Conservation (phyloP, 1,140 invertebrate species). For the Neodiprion virginianus region DNA sequence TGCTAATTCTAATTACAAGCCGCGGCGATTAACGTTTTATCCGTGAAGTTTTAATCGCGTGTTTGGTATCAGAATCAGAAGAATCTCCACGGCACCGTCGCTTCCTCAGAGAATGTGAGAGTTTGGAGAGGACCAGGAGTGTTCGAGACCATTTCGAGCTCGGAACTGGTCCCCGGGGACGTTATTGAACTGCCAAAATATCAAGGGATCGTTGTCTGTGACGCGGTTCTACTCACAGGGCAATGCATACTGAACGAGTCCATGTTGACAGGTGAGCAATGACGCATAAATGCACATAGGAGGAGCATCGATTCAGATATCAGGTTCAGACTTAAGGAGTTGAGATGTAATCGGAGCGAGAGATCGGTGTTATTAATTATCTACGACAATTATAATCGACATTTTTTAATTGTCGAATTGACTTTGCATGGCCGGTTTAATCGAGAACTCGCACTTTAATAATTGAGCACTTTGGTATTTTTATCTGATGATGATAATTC, state of each 20-base stretch:
- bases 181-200: constrained; percentile 85
- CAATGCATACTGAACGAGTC: constrained; percentile 95
- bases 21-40: background rate
- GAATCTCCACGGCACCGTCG: constrained; percentile 73
- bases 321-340: too few species aligned
- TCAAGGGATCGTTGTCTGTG: constrained; percentile 88
- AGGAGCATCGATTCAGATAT: background rate
- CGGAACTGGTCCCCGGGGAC: constrained; percentile 89
- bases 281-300: background rate
- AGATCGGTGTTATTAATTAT: too few species aligned
- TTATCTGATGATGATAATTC: too few species aligned
- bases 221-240: constrained; percentile 87
- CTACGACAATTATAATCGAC: too few species aligned
- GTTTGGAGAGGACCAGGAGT: constrained; percentile 61
- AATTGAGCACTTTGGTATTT: too few species aligned
- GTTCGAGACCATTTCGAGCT: constrained; percentile 63
- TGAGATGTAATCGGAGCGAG: too few species aligned
- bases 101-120: constrained; percentile 68
- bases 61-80: constrained; percentile 71
- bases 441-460: too few species aligned
- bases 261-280: constrained; percentile 86
- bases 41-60: background rate
- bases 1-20: background rate
- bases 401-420: too few species aligned
- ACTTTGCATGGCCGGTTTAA: too few species aligned